A percentile compares a stretch with the other conserved stretches of the same genome.
Evolutionary conservation across 2,113 vertebrate genomes (phyloP).

Genomic region (Nibea coibor): DNA sequence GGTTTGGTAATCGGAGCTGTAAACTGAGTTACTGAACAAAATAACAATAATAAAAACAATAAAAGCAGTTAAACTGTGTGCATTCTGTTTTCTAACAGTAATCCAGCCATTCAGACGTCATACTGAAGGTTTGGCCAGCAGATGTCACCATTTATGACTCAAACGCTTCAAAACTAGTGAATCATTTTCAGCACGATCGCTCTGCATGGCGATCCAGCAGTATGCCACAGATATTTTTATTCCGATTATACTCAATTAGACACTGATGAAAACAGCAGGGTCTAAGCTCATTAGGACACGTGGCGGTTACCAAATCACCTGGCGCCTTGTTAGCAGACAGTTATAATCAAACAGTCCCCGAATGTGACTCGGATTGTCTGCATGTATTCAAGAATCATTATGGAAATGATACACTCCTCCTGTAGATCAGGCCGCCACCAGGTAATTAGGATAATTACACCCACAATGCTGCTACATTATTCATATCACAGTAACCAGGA

Average conservation of each 20-base stretch:
- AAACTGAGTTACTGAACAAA: neutral
- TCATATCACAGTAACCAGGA: neutral
- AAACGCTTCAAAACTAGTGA: neutral
- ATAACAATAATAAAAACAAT: neutral
- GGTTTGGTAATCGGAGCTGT: too few relatives aligned
- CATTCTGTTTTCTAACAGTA: neutral
- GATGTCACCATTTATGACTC: neutral
- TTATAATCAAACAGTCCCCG: neutral
- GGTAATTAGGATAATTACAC: neutral
- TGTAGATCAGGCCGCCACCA: neutral
- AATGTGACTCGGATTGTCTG: neutral
- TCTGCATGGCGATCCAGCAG: neutral
- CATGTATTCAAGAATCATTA: conserved; percentile 7
- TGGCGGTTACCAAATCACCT: neutral
- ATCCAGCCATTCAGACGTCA: neutral
- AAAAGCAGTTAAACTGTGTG: neutral
- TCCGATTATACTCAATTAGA: neutral
- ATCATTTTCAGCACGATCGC: neutral
- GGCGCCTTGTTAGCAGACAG: neutral
- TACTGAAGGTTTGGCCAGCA: neutral
- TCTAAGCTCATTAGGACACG: neutral
- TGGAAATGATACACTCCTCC: neutral
- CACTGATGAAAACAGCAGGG: neutral
- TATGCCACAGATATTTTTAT: neutral
- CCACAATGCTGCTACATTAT: neutral